Percentiles rank a stretch among this genome's conserved stretches.
These are phyloP conservation scores for Antheraea mylitta DNA, from an alignment of 1,140 invertebrate genomes.

Conservation along the genomic window DNA sequence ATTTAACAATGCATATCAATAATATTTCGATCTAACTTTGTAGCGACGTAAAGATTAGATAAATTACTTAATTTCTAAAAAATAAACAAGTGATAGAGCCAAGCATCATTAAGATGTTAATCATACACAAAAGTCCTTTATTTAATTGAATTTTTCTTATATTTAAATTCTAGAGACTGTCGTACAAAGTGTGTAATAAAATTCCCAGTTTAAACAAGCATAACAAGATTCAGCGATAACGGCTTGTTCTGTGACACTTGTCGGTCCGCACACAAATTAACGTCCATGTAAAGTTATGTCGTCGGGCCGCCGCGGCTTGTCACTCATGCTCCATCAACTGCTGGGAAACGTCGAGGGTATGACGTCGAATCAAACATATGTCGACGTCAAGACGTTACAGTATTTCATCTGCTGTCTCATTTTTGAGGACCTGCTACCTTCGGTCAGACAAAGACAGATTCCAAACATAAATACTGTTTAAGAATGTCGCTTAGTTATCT, in stretches of 20 bases:
- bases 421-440: conserved; percentile 47
- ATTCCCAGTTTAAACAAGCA: conserved; percentile 56
- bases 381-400: conserved; percentile 57
- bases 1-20: conserved; percentile 64
- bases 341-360: conserved; percentile 69
- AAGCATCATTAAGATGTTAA: conserved; percentile 28
- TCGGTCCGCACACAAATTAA: conserved; percentile 63
- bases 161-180: conserved; percentile 66
- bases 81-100: not conserved
- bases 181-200: conserved; percentile 64
- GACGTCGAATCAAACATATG: conserved; percentile 75
- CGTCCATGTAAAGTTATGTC: conserved; percentile 69
- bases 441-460: conserved; percentile 62
- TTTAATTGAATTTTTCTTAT: conserved; percentile 35
- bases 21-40: conserved; percentile 55
- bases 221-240: conserved; percentile 61
- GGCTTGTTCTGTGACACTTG: conserved; percentile 46
- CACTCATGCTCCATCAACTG: conserved; percentile 78
- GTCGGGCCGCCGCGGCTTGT: conserved; percentile 53
- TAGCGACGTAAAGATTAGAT: conserved; percentile 27
- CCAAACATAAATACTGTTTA: conserved; percentile 43
- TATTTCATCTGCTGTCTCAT: conserved; percentile 66
- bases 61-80: not conserved
- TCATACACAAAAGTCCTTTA: conserved; percentile 28
- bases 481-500: conserved; percentile 61